A percentile compares a stretch with the other conserved stretches of the same genome.
These are phyloP conservation scores for Zygaena filipendulae DNA, from an alignment of 2,888 invertebrate species.

Conservation along the genomic window DNA sequence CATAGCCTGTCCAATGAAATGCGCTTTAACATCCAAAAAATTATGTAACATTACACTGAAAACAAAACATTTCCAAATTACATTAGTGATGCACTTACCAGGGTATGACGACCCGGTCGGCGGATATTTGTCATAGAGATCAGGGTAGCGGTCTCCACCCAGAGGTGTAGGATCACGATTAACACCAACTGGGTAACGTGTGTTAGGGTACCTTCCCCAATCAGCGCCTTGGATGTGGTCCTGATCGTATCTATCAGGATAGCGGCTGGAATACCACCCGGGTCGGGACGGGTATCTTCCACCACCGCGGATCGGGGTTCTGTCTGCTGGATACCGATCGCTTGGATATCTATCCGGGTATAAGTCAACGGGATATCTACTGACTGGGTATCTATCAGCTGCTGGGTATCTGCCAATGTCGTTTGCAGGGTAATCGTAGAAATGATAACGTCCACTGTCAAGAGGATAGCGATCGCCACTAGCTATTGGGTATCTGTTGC, in stretches of 20 bases:
- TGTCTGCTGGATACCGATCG: slow-evolving; percentile 40
- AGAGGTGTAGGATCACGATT: slow-evolving; percentile 60
- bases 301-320: slow-evolving; percentile 38
- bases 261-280: slow-evolving; percentile 41
- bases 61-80: too few species aligned
- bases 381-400: slow-evolving; percentile 46
- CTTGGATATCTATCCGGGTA: slow-evolving; percentile 42
- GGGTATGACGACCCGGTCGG: slow-evolving; percentile 64
- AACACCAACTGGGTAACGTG: slow-evolving; percentile 54
- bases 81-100: slow-evolving; percentile 44
- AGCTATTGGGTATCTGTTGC: slow-evolving; percentile 43
- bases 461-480: slow-evolving; percentile 44
- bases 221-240: slow-evolving; percentile 46
- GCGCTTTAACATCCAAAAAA: too few species aligned
- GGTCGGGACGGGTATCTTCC: slow-evolving; percentile 30
- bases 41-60: slow-evolving; percentile 1
- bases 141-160: slow-evolving; percentile 60
- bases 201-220: slow-evolving; percentile 56
- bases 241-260: slow-evolving; percentile 62
- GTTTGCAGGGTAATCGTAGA: slow-evolving; percentile 32
- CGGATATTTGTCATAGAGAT: slow-evolving; percentile 68
- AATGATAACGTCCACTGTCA: slow-evolving; percentile 42
- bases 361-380: slow-evolving; percentile 44
- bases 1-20: slow-evolving; percentile 44
- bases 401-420: slow-evolving; percentile 45